Conservation (phyloP, 2,113 vertebrate species). For the Melanerpes aurifrons region DNA sequence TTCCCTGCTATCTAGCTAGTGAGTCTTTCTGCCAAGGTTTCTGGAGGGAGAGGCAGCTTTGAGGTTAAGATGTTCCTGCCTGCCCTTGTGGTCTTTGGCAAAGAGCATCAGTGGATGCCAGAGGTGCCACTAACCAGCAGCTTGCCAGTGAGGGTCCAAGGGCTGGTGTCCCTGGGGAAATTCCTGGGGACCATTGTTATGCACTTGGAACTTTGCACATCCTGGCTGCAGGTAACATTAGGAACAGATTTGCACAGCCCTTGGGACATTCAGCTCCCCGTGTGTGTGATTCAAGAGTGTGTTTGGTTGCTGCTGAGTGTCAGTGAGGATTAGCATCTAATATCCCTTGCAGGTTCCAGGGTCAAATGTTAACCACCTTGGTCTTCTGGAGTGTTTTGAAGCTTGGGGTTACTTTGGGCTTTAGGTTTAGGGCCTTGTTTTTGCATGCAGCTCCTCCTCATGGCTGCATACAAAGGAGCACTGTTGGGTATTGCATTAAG, state of each 20-base stretch:
- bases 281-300: background rate
- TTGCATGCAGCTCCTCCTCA: background rate
- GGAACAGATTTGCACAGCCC: background rate
- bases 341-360: background rate
- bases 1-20: background rate
- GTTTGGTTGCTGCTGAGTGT: background rate
- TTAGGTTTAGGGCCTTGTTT: background rate
- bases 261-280: background rate
- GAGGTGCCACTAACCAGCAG: background rate
- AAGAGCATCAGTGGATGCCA: background rate
- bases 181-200: background rate
- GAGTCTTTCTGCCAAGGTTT: background rate
- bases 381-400: background rate
- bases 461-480: background rate
- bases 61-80: background rate
- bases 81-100: background rate
- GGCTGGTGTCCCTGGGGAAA: background rate
- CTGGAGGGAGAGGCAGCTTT: background rate
- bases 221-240: background rate
- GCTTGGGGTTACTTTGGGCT: background rate
- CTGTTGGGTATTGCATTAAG: background rate
- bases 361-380: background rate
- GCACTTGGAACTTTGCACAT: background rate
- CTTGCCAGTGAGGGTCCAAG: background rate
- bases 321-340: background rate